Base-by-base conservation (phyloP, 2,888 invertebrate species). In the Agriotes lineatus region DNA sequence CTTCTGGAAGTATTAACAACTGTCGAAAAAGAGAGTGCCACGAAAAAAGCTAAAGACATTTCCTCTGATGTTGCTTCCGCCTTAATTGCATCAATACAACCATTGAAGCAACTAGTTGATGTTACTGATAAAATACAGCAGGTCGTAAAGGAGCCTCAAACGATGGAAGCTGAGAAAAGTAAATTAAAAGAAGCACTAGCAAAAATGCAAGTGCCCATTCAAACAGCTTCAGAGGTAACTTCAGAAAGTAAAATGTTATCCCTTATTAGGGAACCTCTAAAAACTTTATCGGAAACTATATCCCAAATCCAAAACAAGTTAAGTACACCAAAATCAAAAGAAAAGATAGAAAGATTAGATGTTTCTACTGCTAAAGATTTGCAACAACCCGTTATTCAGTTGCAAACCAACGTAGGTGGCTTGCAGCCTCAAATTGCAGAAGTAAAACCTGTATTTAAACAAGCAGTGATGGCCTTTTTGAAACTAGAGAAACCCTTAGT, bases 101-200 rank as follows among this genome's bases (percentile, higher is more conserved):
- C 59, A 10, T 16, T 60, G 0, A 30, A 67, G 14, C 10, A 9
- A 10, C 18, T 67, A 4, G 9, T 44, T 3, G 22, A 14, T 10
- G 57, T 39, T 19, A 25, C 56, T 20, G 45, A 12, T 16, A 18
- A 33, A 5, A 18, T 42, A 1, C 37, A 48, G 3, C 16, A 58
- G 1, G n/a, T 52, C 18, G 6, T 52, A 14, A 35, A 59, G 14
- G 52, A 50, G 20, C 56, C 60, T 7, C 10, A 39, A 20, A 7
- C 57, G 0, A 9, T 54, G 19, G 42, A 59, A 44, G 10, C 30
- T 0, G 60, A 66, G 20, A 60, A 42, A 9, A 22, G 35, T 14
- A 48, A 63, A 30, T 19, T 69, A 25, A 33, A 62, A 25, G 44
- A 44, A 14, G 69, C 62, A 19, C 20, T 69, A 6, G 22, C 33